Base-by-base conservation (phyloP, 2,113 vertebrate genomes). In the Galeopterus variegatus region DNA sequence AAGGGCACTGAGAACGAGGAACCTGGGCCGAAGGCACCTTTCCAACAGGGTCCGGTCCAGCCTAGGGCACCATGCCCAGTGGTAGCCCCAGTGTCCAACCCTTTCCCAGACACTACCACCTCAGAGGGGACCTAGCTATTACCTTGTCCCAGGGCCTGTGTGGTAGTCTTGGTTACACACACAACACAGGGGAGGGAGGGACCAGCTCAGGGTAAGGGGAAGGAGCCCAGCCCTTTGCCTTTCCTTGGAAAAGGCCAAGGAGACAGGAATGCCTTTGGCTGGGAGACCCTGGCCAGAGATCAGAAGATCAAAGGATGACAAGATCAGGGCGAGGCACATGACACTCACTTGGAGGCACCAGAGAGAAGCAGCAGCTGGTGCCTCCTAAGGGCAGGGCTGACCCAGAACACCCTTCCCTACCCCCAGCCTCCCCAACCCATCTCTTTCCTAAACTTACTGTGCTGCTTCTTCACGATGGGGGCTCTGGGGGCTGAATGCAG, bases 241-340 rank as follows among this genome's bases (percentile, higher is more conserved):
- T 81, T 91, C 94, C 95, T 93, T 96, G 97, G 98, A 98, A 90
- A 65, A 97, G 95, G 77, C 97, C 48, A 6, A 56, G 93, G 88
- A 93, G 88, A 64, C 94, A 95, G 81, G 94, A 97, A 96, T 94
- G 95, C 93, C 94, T 97, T 94, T 97, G 98, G 96, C 97, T 89
- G 69, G 93, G 95, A 94, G 93, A 89, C 97, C 88, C 87, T 75
- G 94, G 96, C 97, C 95, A 67, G 96, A 79, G 97, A 97, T 86
- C 94, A 90, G 97, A 94, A 93, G 97, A 98, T 97, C 96, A 96
- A 95, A 97, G 97, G 90, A 67, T 36, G 97, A 36, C 90, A n/a
- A 77, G 84, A 96, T 96, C 93, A 86, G 95, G 95, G 72, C 21
- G 91, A 93, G 97, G 97, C 97, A 95, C 97, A 97, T 83, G 97